A percentile compares a stretch with the other conserved stretches of the same genome.
Evolutionary conservation across 2,888 invertebrate genomes (phyloP).

Genomic region (Geotrupes spiniger): DNA sequence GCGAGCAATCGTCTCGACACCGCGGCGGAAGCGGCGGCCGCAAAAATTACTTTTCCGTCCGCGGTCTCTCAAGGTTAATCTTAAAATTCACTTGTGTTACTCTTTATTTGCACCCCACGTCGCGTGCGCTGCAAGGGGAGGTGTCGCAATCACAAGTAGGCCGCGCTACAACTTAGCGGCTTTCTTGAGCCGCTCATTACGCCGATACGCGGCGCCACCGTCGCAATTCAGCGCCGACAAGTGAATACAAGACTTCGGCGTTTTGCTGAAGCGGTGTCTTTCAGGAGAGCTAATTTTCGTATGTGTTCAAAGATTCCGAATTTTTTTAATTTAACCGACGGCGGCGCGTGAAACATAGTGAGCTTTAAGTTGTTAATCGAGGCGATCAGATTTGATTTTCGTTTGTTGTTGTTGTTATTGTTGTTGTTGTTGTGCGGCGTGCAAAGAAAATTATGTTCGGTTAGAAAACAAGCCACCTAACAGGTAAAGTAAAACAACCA

Average conservation of each 20-base stretch:
- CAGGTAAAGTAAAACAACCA: too few relatives aligned
- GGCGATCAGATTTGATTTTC: not conserved
- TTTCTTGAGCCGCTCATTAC: constrained; percentile 11
- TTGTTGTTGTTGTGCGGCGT: not conserved
- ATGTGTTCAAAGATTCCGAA: not conserved
- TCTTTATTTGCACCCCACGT: constrained; percentile 15
- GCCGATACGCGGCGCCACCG: constrained; percentile 18
- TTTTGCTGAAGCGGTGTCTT: constrained; percentile 1
- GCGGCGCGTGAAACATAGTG: not conserved
- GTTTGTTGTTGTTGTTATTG: not conserved
- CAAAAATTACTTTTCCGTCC: constrained; percentile 8
- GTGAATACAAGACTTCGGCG: constrained; percentile 13
- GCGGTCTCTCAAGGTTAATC: constrained; percentile 14
- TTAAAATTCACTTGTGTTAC: constrained; percentile 12
- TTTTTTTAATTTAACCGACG: not conserved
- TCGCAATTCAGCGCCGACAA: constrained; percentile 21
- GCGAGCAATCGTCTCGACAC: not conserved
- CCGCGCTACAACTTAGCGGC: constrained; percentile 17
- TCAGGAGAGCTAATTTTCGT: not conserved
- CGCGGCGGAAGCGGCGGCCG: not conserved
- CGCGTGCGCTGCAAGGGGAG: constrained; percentile 21
- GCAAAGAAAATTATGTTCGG: not conserved
- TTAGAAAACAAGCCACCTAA: not conserved
- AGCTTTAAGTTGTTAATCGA: not conserved
- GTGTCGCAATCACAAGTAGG: constrained; percentile 23